Evolutionary conservation across 2,797 vertebrate genomes (phyloP).

Genomic region (Pelodytes ibericus): DNA sequence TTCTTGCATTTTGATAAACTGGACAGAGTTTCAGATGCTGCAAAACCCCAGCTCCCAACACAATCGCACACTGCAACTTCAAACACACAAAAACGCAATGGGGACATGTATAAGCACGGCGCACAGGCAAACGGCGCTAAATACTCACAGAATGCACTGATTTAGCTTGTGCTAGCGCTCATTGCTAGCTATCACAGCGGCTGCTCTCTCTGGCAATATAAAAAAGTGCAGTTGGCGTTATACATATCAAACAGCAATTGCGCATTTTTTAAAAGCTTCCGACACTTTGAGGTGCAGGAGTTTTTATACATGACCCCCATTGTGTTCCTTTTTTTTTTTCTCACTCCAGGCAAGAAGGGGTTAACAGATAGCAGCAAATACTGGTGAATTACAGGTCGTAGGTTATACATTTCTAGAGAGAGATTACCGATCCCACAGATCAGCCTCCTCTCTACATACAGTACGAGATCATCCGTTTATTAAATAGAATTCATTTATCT

Average conservation of each 20-base stretch:
- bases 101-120: too few species aligned
- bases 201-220: too few species aligned
- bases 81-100: background rate
- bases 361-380: constrained; percentile 53
- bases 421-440: background rate
- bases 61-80: background rate
- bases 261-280: too few species aligned
- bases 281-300: too few species aligned
- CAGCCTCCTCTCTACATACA: constrained; percentile 11
- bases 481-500: constrained; percentile 25
- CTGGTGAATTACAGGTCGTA: background rate
- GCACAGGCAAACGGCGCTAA: background rate
- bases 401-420: background rate
- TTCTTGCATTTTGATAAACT: too few species aligned
- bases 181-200: too few species aligned
- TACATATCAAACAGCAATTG: too few species aligned
- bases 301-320: too few species aligned
- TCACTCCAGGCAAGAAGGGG: constrained; percentile 31
- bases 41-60: background rate
- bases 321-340: background rate
- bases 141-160: too few species aligned
- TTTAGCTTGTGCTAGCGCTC: too few species aligned
- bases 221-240: too few species aligned
- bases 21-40: too few species aligned
- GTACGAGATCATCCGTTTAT: constrained; percentile 49